phyloP scores from a whole-genome alignment of 1,140 invertebrate species.

The Pogonomyrmex barbatus region DNA sequence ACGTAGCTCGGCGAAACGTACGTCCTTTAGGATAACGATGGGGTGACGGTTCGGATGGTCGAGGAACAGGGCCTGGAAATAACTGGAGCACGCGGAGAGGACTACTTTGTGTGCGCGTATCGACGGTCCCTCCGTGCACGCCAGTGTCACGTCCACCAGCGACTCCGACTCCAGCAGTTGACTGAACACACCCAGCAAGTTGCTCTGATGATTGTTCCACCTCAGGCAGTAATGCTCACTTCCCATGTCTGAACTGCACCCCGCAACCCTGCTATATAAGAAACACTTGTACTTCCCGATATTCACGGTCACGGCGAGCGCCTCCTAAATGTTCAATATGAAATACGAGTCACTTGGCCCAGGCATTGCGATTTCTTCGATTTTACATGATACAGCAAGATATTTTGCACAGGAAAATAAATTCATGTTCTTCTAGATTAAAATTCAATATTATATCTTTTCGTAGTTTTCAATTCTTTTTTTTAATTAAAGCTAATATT shows the following conservation, averaged over 20 bases:
- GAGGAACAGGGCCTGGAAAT: slow-evolving; percentile 96
- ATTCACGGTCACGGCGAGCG: background rate
- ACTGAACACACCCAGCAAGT: slow-evolving; percentile 97
- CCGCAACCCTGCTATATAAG: slow-evolving; percentile 91
- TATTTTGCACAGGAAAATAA: background rate
- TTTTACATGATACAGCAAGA: background rate
- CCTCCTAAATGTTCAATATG: background rate
- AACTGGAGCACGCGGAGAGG: slow-evolving; percentile 97
- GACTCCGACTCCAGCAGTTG: slow-evolving; percentile 97
- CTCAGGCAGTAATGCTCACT: slow-evolving; percentile 98
- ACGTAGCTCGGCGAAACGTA: slow-evolving; percentile 94
- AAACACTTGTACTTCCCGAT: slow-evolving; percentile 63
- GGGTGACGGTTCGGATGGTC: slow-evolving; percentile 96
- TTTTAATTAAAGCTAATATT: background rate
- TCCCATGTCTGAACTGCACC: slow-evolving; percentile 95
- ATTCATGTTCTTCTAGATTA: background rate
- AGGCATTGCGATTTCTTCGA: slow-evolving; percentile 46
- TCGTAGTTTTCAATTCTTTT: background rate
- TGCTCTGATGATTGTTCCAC: slow-evolving; percentile 98
- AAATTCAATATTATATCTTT: background rate
- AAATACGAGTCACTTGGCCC: slow-evolving; percentile 12
- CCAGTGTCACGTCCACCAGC: slow-evolving; percentile 97
- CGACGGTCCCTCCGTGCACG: slow-evolving; percentile 96
- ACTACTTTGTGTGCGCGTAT: slow-evolving; percentile 98
- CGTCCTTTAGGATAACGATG: slow-evolving; percentile 97